Evolutionary conservation across 2,888 invertebrate genomes (phyloP).

Genomic region (Lissocephala sabroskyi): DNA sequence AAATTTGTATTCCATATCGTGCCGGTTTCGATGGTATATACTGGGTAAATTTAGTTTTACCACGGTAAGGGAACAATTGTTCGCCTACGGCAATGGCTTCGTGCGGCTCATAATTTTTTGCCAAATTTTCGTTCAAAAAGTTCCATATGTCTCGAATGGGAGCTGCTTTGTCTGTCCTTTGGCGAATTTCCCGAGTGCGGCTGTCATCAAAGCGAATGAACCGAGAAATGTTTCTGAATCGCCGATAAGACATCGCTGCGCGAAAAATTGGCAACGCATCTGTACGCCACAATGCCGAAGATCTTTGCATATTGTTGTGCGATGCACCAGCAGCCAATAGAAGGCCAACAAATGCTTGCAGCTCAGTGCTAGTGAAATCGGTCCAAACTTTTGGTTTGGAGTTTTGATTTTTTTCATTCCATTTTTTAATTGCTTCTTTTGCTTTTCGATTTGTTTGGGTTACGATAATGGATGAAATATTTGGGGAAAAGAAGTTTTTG

Average conservation of each 20-base stretch:
- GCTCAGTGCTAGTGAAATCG: background rate
- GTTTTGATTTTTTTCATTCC: background rate
- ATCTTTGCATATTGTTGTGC: background rate
- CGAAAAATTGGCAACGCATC: background rate
- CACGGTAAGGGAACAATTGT: background rate
- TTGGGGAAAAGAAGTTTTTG: background rate
- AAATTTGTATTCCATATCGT: conserved; percentile 4
- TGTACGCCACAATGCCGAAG: background rate
- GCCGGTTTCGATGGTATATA: too few relatives aligned
- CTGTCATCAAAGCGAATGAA: background rate
- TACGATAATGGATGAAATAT: too few relatives aligned
- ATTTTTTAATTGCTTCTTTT: background rate
- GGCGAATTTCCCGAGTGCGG: background rate
- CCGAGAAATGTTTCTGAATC: background rate
- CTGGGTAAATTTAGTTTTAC: background rate
- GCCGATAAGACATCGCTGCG: background rate
- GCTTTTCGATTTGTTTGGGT: background rate
- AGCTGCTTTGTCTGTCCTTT: background rate
- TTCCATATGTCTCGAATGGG: background rate
- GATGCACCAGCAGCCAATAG: background rate
- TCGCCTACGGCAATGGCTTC: background rate
- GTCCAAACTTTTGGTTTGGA: background rate
- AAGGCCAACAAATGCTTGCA: background rate
- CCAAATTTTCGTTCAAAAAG: background rate
- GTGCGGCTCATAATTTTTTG: background rate